Evolutionary conservation across 2,797 vertebrate genomes (phyloP).

Genomic region (Passerculus sandwichensis): DNA sequence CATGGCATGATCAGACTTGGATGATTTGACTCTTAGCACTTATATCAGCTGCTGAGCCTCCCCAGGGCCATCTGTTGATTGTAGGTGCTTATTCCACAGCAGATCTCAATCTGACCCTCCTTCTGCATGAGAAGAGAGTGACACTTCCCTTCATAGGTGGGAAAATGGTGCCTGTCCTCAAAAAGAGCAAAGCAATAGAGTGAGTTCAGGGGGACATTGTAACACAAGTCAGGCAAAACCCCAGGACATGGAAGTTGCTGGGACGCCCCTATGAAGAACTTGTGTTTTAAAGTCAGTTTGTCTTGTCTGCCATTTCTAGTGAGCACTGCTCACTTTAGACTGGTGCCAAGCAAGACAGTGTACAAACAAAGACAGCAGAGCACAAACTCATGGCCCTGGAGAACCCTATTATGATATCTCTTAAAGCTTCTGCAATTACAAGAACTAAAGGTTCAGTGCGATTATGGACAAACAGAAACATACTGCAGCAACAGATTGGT

Average conservation of each 20-base stretch:
- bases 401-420: neutral
- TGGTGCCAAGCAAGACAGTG: neutral
- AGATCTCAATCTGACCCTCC: neutral
- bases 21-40: neutral
- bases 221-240: neutral
- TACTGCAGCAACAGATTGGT: conserved; percentile 45
- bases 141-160: neutral
- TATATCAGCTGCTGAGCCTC: neutral
- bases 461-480: conserved; percentile 51
- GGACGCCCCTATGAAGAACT: neutral
- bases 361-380: neutral
- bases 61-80: neutral
- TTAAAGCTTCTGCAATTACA: neutral
- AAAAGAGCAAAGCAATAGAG: neutral
- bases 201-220: neutral
- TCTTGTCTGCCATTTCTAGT: neutral
- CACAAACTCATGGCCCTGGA: neutral
- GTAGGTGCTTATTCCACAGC: neutral
- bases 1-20: neutral
- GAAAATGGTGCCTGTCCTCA: neutral
- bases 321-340: neutral
- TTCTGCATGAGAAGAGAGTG: neutral
- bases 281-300: neutral
- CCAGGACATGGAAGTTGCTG: neutral
- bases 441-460: neutral